Percentiles rank a stretch among this genome's conserved stretches.
These are phyloP conservation scores for Oncopodura yosiiana DNA, from an alignment of 1,140 invertebrate genomes.

Conservation along the genomic window DNA sequence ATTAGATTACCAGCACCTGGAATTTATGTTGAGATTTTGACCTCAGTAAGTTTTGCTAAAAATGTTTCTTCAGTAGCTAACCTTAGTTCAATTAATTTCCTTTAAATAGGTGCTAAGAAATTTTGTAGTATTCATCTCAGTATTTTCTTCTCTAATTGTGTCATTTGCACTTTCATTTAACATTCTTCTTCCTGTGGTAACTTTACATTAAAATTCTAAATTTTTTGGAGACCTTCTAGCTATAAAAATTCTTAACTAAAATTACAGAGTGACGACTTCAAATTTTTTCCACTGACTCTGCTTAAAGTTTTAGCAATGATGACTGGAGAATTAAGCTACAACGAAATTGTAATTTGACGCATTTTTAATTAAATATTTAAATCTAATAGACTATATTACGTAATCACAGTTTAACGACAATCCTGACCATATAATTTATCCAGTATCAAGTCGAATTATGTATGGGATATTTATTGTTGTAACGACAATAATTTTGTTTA, in stretches of 20 bases:
- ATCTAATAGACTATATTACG: background rate
- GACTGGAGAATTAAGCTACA: constrained; percentile 39
- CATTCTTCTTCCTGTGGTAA: background rate
- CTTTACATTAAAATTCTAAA: too few relatives aligned
- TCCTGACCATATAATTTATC: constrained; percentile 23
- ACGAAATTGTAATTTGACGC: constrained; percentile 32
- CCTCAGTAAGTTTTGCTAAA: too few relatives aligned
- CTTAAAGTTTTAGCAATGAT: constrained; percentile 39
- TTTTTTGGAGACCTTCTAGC: too few relatives aligned
- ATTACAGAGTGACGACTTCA: background rate
- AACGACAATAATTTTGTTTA: constrained; percentile 40
- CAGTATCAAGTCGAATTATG: constrained; percentile 35
- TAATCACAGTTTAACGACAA: constrained; percentile 5
- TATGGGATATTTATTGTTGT: constrained; percentile 38
- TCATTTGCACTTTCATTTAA: background rate
- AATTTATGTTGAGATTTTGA: too few relatives aligned
- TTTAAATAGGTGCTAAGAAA: too few relatives aligned
- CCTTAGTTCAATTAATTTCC: too few relatives aligned
- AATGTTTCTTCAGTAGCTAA: too few relatives aligned
- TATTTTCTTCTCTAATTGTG: too few relatives aligned
- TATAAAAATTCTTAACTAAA: background rate
- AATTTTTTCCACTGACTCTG: background rate
- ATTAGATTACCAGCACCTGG: too few relatives aligned
- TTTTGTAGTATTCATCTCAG: too few relatives aligned
- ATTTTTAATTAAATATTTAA: constrained; percentile 19